Evolutionary conservation across 2,888 invertebrate genomes (phyloP).

Genomic region (Orchesella flavescens): DNA sequence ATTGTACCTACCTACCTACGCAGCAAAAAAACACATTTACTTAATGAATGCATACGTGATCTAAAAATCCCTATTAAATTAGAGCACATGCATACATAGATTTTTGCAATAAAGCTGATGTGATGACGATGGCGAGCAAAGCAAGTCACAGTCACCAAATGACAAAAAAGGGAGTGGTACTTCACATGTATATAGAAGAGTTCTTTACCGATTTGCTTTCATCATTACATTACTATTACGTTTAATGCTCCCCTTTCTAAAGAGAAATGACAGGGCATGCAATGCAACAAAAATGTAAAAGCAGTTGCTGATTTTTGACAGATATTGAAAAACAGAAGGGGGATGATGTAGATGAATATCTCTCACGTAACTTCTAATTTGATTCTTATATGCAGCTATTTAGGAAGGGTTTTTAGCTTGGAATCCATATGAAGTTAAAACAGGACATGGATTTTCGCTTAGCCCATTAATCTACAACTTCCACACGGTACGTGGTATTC

Average conservation of each 20-base stretch:
- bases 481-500: background rate
- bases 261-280: background rate
- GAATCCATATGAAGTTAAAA: background rate
- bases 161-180: background rate
- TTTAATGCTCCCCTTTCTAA: background rate
- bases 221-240: background rate
- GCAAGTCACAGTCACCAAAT: too few species aligned
- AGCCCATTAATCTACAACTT: too few species aligned
- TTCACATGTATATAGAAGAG: too few species aligned
- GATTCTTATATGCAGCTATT: background rate
- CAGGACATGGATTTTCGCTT: background rate
- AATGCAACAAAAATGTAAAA: constrained; percentile 8
- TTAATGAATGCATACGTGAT: background rate
- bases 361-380: constrained; percentile 48
- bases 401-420: background rate
- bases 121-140: too few species aligned
- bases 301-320: background rate
- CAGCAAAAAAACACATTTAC: too few species aligned
- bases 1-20: too few species aligned
- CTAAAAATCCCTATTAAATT: background rate
- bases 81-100: background rate
- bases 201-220: too few species aligned
- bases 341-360: constrained; percentile 11
- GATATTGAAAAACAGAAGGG: background rate
- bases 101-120: too few species aligned